Conservation (phyloP, 2,888 invertebrate genomes). For the Selenia dentaria region DNA sequence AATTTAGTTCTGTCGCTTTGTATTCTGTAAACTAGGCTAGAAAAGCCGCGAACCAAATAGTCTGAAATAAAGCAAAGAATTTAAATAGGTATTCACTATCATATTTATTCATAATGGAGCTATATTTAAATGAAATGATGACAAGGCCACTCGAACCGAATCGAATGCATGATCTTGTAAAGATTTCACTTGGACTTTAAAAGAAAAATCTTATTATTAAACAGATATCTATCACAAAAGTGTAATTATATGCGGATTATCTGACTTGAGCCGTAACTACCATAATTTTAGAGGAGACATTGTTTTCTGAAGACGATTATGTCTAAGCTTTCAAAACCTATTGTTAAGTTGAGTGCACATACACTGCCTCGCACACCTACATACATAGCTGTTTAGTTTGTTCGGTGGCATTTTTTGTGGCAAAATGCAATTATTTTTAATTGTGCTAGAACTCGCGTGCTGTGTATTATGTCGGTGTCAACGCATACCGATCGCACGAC, state of each 20-base stretch:
- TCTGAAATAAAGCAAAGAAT: too few relatives aligned
- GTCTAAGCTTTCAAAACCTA: neutral
- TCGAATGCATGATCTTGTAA: constrained; percentile 3
- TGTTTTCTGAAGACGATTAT: constrained; percentile 1
- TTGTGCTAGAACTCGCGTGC: constrained; percentile 24
- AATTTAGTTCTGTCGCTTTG: too few relatives aligned
- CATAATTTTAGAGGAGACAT: constrained; percentile 1
- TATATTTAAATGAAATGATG: neutral
- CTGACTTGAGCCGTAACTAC: constrained; percentile 1
- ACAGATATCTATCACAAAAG: constrained; percentile 4
- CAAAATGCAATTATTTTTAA: constrained; percentile 36
- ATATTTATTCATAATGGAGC: too few relatives aligned
- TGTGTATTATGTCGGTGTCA: constrained; percentile 29
- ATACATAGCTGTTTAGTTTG: neutral
- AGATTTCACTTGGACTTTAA: neutral
- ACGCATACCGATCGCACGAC: constrained; percentile 22
- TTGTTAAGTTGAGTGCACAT: neutral
- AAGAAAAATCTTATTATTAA: constrained; percentile 3
- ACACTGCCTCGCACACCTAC: neutral
- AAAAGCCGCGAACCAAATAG: too few relatives aligned
- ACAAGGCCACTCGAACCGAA: constrained; percentile 9
- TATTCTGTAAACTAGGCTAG: too few relatives aligned
- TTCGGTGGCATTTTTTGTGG: neutral
- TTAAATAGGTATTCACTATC: too few relatives aligned
- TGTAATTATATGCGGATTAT: constrained; percentile 13